phyloP scores from a whole-genome alignment of 2,797 vertebrate genomes.

The Oreochromis grahami region DNA sequence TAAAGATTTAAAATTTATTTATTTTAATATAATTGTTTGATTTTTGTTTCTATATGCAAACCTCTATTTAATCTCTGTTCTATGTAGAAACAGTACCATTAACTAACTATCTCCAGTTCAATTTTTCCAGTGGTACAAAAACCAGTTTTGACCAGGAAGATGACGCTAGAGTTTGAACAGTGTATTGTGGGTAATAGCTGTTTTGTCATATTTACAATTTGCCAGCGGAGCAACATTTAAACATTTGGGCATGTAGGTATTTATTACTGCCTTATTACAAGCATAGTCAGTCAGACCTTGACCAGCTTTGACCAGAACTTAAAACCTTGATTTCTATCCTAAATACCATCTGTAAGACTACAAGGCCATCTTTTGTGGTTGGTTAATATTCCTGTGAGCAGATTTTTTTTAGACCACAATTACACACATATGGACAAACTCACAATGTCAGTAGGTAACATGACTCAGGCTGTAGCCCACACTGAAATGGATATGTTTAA shows the following conservation, averaged over 20 bases:
- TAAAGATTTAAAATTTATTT: background rate
- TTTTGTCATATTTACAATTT: background rate
- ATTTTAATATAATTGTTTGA: background rate
- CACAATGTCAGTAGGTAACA: background rate
- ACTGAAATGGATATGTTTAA: background rate
- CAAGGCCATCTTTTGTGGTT: background rate
- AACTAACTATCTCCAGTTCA: background rate
- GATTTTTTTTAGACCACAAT: background rate
- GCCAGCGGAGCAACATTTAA: background rate
- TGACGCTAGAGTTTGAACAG: background rate
- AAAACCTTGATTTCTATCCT: background rate
- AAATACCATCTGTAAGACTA: background rate
- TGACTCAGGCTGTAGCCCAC: background rate
- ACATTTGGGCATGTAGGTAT: background rate
- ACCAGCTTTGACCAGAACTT: background rate
- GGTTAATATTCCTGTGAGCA: background rate
- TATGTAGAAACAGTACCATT: background rate
- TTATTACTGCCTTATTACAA: background rate
- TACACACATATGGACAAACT: background rate
- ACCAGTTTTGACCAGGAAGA: background rate
- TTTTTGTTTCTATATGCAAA: background rate
- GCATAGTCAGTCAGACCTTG: background rate
- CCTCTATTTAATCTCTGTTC: background rate
- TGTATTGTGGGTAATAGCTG: background rate
- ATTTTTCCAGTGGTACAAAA: background rate